Evolutionary conservation across 2,888 invertebrate genomes (phyloP).

Genomic region (Gymnoscelis rufifasciata): DNA sequence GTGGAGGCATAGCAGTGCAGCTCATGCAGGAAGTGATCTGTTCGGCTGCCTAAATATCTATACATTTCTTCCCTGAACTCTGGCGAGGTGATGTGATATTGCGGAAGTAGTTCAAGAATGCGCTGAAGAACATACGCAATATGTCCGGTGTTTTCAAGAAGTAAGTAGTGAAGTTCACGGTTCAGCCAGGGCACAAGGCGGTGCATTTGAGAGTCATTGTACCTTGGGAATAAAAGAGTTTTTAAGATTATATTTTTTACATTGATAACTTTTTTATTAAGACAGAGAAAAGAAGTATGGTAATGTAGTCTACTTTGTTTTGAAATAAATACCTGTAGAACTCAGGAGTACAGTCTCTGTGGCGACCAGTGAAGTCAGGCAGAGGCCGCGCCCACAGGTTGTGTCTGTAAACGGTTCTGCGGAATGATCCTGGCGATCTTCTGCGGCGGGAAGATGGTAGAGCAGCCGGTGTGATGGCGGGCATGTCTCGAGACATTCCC

Average conservation of each 20-base stretch:
- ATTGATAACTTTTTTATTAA: no score
- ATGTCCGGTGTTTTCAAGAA: constrained; percentile 81
- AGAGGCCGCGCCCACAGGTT: constrained; percentile 86
- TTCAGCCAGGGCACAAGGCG: constrained; percentile 93
- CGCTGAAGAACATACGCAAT: constrained; percentile 83
- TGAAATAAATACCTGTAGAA: constrained; percentile 82
- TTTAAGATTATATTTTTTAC: no score
- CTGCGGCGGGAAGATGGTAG: constrained; percentile 41
- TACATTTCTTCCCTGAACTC: constrained; percentile 85
- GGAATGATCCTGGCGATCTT: constrained; percentile 68
- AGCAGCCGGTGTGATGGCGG: constrained; percentile 33
- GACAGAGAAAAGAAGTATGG: no score
- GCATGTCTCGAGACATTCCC: constrained; percentile 36
- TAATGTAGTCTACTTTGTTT: no score
- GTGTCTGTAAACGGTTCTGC: constrained; percentile 86
- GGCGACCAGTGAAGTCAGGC: constrained; percentile 84
- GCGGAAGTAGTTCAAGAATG: constrained; percentile 83
- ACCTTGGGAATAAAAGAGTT: constrained; percentile 63
- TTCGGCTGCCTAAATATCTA: constrained; percentile 84
- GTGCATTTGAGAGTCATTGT: constrained; percentile 88
- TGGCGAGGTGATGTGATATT: constrained; percentile 82
- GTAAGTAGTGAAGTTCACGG: constrained; percentile 88
- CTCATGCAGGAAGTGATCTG: constrained; percentile 94
- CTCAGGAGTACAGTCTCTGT: constrained; percentile 85
- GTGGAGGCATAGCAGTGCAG: constrained; percentile 91